Conservation (phyloP, 2,113 vertebrate genomes). For the Aythya baeri region DNA sequence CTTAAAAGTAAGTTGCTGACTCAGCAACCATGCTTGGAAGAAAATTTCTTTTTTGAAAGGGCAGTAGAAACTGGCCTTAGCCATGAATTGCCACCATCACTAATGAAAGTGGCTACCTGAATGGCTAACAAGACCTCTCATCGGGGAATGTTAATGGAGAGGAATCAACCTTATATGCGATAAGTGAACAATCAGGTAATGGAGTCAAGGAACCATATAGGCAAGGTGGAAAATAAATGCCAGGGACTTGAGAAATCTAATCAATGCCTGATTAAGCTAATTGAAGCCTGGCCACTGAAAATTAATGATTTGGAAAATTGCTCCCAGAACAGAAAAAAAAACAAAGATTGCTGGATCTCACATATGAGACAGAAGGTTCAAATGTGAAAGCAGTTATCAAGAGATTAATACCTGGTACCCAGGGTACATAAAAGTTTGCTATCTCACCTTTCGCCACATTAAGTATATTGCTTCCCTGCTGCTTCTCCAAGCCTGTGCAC, state of each 20-base stretch:
- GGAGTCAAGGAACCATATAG: slow-evolving; percentile 68
- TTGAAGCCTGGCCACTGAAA: slow-evolving; percentile 73
- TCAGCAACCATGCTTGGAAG: not conserved
- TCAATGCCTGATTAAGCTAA: slow-evolving; percentile 76
- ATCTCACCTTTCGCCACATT: slow-evolving; percentile 28
- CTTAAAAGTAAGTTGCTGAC: not conserved
- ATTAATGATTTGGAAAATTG: slow-evolving; percentile 76
- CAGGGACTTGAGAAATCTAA: slow-evolving; percentile 71
- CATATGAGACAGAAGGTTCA: slow-evolving; percentile 57
- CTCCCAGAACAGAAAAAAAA: slow-evolving; percentile 58
- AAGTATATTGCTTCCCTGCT: slow-evolving; percentile 24
- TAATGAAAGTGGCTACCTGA: slow-evolving; percentile 66
- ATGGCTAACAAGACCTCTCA: slow-evolving; percentile 61
- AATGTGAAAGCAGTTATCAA: slow-evolving; percentile 65
- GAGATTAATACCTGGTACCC: slow-evolving; percentile 60
- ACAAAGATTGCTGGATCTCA: slow-evolving; percentile 54
- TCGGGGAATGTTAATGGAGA: slow-evolving; percentile 62
- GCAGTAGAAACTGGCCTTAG: slow-evolving; percentile 3
- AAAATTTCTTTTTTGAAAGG: not conserved
- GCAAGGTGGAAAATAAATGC: slow-evolving; percentile 74
- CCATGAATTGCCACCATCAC: slow-evolving; percentile 22
- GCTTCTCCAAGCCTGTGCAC: not conserved
- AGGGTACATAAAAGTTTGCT: slow-evolving; percentile 45
- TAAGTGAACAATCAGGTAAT: slow-evolving; percentile 71
- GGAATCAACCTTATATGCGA: slow-evolving; percentile 48